Percentiles rank a stretch among this genome's conserved stretches.
These are phyloP conservation scores for Pocillopora verrucosa DNA, from an alignment of 64 coral and sea anemone genomes.

Conservation along the genomic window DNA sequence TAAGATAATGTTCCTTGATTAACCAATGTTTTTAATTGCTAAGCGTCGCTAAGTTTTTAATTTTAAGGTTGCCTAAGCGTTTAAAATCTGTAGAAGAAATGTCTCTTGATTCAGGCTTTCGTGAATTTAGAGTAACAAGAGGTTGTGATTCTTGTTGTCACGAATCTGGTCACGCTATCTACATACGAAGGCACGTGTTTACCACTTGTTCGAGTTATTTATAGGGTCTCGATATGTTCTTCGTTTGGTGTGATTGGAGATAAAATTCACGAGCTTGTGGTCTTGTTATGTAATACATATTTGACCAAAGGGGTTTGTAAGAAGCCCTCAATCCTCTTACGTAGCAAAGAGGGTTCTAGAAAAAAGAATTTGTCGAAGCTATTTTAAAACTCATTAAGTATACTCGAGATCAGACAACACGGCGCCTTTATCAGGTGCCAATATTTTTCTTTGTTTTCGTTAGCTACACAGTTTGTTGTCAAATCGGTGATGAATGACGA, in stretches of 20 bases:
- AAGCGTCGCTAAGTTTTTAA: too few species aligned
- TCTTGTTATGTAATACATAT: slow-evolving; percentile 20
- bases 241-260: not conserved
- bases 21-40: too few species aligned
- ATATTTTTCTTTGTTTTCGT: slow-evolving; percentile 25
- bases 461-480: not conserved
- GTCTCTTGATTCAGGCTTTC: too few species aligned
- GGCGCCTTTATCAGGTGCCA: slow-evolving; percentile 10
- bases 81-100: too few species aligned
- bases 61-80: too few species aligned
- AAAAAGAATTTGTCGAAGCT: slow-evolving; percentile 18
- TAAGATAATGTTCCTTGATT: not conserved
- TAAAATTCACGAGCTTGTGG: not conserved
- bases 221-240: not conserved
- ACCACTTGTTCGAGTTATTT: not conserved
- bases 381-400: slow-evolving; percentile 10
- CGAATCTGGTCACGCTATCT: not conserved
- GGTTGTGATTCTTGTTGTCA: not conserved
- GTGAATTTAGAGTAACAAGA: too few species aligned
- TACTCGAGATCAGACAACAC: slow-evolving; percentile 10
- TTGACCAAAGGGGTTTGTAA: not conserved
- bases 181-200: not conserved
- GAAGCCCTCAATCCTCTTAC: slow-evolving; percentile 23
- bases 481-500: not conserved
- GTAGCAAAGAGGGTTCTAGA: not conserved